Evolutionary conservation across 2,113 vertebrate genomes (phyloP).

Genomic region (Camarhynchus parvulus): DNA sequence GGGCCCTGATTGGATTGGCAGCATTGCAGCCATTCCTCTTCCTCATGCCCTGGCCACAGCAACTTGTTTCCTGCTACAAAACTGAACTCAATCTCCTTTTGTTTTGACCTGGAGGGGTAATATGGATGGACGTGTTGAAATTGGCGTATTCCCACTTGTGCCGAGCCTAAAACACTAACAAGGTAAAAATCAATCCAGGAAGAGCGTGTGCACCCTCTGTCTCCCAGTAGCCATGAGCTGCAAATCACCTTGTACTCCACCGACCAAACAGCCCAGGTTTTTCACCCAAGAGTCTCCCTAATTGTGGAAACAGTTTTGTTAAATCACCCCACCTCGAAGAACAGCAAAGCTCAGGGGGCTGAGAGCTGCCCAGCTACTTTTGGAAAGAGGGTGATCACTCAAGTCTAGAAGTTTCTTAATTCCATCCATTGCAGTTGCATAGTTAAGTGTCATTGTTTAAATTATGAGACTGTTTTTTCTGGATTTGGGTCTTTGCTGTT

Average conservation of each 20-base stretch:
- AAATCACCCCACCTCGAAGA: neutral
- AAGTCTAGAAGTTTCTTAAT: neutral
- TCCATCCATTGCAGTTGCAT: neutral
- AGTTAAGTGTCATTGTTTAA: neutral
- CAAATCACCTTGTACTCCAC: conserved; percentile 19
- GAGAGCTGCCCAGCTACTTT: neutral
- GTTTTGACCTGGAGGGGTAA: conserved; percentile 66
- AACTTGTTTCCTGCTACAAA: conserved; percentile 35
- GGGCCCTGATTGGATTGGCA: conserved; percentile 62
- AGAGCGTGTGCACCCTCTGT: neutral
- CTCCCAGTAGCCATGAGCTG: neutral
- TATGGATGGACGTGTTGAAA: conserved; percentile 28
- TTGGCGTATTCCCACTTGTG: conserved; percentile 49
- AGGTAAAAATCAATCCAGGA: conserved; percentile 55
- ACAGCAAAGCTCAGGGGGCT: neutral
- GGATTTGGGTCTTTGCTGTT: neutral
- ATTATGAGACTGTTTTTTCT: neutral
- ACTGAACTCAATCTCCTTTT: conserved; percentile 54
- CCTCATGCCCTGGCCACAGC: neutral
- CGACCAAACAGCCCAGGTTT: neutral
- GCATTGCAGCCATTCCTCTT: conserved; percentile 57
- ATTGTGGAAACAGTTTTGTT: neutral
- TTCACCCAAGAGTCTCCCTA: neutral
- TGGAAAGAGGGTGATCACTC: neutral
- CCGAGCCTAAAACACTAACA: conserved; percentile 59